A percentile compares a stretch with the other conserved stretches of the same genome.
These are phyloP conservation scores for Tigriopus californicus DNA, from an alignment of 2,888 invertebrate species.

Conservation along the genomic window DNA sequence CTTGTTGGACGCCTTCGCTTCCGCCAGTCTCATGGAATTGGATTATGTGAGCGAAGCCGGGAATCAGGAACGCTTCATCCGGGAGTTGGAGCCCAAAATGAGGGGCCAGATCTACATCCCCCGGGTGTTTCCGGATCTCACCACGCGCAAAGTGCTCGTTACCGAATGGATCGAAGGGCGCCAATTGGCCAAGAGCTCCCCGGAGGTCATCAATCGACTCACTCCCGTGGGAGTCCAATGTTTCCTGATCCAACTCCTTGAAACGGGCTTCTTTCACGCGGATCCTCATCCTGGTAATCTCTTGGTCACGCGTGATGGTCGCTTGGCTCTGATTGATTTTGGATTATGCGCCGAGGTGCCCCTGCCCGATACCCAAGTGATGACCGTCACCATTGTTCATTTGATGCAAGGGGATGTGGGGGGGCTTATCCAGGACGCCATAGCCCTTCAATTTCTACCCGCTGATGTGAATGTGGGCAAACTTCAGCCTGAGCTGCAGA, in stretches of 20 bases:
- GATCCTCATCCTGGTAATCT: conserved; percentile 9
- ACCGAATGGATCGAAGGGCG: conserved; percentile 7
- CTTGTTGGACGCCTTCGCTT: conserved; percentile 2
- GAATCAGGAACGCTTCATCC: neutral
- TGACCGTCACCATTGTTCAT: conserved; percentile 5
- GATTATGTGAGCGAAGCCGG: neutral
- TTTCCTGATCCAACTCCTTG: conserved; percentile 1
- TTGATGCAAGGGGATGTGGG: conserved; percentile 10
- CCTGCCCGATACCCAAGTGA: neutral
- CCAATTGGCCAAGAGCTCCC: neutral
- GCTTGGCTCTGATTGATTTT: conserved; percentile 5
- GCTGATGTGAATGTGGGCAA: neutral
- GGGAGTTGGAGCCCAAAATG: neutral
- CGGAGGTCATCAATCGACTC: conserved; percentile 1
- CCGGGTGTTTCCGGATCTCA: neutral
- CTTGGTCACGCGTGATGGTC: neutral
- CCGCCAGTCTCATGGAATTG: conserved; percentile 1
- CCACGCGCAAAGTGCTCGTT: conserved; percentile 1
- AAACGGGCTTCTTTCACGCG: conserved; percentile 2
- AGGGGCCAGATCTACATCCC: neutral
- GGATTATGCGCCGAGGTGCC: conserved; percentile 5
- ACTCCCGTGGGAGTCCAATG: conserved; percentile 8
- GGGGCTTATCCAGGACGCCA: neutral
- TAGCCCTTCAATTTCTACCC: neutral
- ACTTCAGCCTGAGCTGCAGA: neutral